Evolutionary conservation across 2,113 vertebrate species (phyloP), one percentile per base, ranked within the genome.

Genomic region (Struthidea cinerea): DNA sequence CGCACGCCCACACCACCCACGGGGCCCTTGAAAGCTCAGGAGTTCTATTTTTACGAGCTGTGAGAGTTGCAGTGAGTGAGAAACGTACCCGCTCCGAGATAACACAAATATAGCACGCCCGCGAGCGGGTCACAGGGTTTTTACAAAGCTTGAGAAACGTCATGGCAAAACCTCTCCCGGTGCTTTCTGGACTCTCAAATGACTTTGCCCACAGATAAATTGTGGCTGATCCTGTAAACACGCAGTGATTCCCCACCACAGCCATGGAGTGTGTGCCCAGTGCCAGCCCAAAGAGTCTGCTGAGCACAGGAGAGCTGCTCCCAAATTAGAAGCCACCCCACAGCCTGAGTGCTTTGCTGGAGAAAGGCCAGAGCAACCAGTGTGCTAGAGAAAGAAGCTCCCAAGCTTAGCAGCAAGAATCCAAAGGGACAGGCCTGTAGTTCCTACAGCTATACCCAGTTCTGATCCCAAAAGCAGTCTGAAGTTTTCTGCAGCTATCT

Each of bases 1-100:
- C 4, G 1, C 63, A 65, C 0, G 0, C 42, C 69, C 93, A 56
- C 61, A 20, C 70, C 79, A 53, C 61, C 90, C 70, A 87, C 28
- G 79, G 74, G 74, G 80, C 89, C 65, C 77, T 80, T 12, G 10
- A 52, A 22, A 93, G 87, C 83, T 91, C 94, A 94, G 76, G 50
- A 94, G 90, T 93, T 95, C 95, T 96, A 94, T 96, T 97, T 97
- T 97, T 96, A 94, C 33, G 85, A 87, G 91, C 90, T 92, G 86
- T 80, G 87, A 95, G 89, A 96, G 92, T 56, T 61, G 87, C 95
- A 95, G 94, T 90, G 89, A 89, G 95, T 91, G 92, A 95, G 92
- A 96, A 94, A 71, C 35, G 76, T 33, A 70, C 93, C 88, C 21
- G 7, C 77, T 74, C 44, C 1, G 60, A 96, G 96, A 97, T 97